These are phyloP conservation scores for Polietes domitor DNA, from an alignment of 2,888 invertebrate genomes.

Conservation along the genomic window DNA sequence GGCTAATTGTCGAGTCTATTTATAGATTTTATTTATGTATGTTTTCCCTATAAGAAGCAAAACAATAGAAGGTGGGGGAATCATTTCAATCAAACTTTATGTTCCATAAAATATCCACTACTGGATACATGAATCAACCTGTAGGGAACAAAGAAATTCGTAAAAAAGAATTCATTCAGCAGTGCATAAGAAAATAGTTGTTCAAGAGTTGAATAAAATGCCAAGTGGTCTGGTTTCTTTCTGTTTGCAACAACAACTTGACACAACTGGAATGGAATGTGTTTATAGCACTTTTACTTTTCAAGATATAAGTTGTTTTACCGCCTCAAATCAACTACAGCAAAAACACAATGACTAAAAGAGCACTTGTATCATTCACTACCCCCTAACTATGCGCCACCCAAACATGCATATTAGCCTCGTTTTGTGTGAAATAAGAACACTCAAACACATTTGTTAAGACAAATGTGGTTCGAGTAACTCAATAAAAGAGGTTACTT, in stretches of 20 bases:
- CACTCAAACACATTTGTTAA: background rate
- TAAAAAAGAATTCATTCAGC: no score
- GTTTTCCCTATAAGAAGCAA: background rate
- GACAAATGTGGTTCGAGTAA: conserved; percentile 10
- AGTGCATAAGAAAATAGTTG: conserved; percentile 22
- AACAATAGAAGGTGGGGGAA: background rate
- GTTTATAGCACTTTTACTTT: conserved; percentile 48
- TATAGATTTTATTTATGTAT: conserved; percentile 42
- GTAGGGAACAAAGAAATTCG: conserved; percentile 38
- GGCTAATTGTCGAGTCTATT: conserved; percentile 40
- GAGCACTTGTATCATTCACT: background rate
- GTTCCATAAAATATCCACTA: conserved; percentile 23
- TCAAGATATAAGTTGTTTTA: conserved; percentile 52
- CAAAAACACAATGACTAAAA: background rate
- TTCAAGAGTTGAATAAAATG: conserved; percentile 8
- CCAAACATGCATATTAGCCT: conserved; percentile 31
- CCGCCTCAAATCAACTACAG: conserved; percentile 25
- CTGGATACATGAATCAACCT: background rate
- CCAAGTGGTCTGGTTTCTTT: conserved; percentile 2
- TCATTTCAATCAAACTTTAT: background rate
- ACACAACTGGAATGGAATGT: conserved; percentile 36
- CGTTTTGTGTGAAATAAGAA: conserved; percentile 22
- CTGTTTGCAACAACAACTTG: conserved; percentile 44
- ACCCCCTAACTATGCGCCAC: background rate
- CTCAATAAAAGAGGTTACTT: background rate